phyloP scores from a whole-genome alignment of 2,888 invertebrate species.

The Mantis religiosa region DNA sequence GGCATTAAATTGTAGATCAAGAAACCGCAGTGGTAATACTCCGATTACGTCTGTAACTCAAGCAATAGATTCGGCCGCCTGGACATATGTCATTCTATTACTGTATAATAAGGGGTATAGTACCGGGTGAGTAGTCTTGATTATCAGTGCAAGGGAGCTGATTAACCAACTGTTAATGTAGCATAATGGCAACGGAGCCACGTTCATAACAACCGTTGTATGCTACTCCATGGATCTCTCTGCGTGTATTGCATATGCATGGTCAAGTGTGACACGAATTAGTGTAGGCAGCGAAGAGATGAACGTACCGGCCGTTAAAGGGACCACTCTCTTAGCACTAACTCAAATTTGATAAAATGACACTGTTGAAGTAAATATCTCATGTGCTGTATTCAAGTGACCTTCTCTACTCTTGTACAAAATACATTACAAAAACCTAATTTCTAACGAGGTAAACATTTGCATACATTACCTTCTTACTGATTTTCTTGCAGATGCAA shows the following conservation, averaged over 20 bases:
- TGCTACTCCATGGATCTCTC: not conserved
- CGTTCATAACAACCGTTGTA: not conserved
- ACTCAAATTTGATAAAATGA: no score
- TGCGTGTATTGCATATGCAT: not conserved
- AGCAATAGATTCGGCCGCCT: not conserved
- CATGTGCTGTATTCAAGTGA: no score
- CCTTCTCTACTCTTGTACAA: no score
- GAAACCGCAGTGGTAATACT: not conserved
- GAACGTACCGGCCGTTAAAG: no score
- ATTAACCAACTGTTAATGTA: slow-evolving; percentile 5
- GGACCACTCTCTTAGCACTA: no score
- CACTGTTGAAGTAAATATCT: no score
- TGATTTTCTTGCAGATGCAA: no score
- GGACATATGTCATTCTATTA: not conserved
- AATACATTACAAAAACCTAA: no score
- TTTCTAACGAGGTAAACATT: no score
- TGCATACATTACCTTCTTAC: no score
- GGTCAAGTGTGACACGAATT: not conserved
- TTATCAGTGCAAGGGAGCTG: not conserved
- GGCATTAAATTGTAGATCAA: not conserved
- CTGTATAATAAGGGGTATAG: not conserved
- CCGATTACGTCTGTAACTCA: not conserved
- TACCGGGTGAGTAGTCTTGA: not conserved
- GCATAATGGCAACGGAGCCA: slow-evolving; percentile 4
- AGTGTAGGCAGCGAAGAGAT: not conserved